Percentiles rank a stretch among this genome's conserved stretches.
Evolutionary conservation across 92 coral and sea anemone genomes (phyloP).

Genomic region (Porites divaricata): DNA sequence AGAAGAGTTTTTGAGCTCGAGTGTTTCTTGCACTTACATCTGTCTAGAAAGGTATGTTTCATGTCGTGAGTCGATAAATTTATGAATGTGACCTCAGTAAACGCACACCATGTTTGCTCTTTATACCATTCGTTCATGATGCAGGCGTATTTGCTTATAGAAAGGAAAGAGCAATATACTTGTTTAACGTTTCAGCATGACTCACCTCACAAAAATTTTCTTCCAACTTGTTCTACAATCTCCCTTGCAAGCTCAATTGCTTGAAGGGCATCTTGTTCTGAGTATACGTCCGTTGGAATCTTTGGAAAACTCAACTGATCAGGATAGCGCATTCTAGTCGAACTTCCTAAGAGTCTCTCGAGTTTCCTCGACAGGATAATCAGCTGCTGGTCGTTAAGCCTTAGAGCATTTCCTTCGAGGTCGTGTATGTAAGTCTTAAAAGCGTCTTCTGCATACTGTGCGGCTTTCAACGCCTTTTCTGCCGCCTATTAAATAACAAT

Average conservation of each 20-base stretch:
- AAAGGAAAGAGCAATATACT: no score
- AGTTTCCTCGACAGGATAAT: slow-evolving; percentile 39
- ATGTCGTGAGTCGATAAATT: no score
- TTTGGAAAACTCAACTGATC: slow-evolving; percentile 59
- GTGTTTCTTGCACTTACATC: no score
- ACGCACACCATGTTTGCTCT: no score
- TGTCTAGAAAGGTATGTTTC: no score
- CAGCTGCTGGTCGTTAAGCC: slow-evolving; percentile 41
- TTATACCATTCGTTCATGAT: no score
- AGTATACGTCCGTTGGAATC: slow-evolving; percentile 75
- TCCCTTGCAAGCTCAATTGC: slow-evolving; percentile 46
- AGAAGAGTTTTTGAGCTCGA: no score
- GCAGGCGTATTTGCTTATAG: no score
- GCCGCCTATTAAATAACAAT: slow-evolving; percentile 46
- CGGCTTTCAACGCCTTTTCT: slow-evolving; percentile 82
- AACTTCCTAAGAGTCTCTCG: slow-evolving; percentile 48
- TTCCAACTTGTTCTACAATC: slow-evolving; percentile 40
- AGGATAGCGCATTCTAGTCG: slow-evolving; percentile 86
- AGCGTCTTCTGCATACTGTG: slow-evolving; percentile 66
- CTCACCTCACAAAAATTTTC: slow-evolving; percentile 14
- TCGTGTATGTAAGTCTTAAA: slow-evolving; percentile 51
- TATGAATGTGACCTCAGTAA: no score
- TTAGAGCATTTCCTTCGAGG: slow-evolving; percentile 33
- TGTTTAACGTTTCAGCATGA: not conserved
- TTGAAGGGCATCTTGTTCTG: slow-evolving; percentile 12